phyloP scores from a whole-genome alignment of 2,888 invertebrate genomes.

The Agrotis segetum region DNA sequence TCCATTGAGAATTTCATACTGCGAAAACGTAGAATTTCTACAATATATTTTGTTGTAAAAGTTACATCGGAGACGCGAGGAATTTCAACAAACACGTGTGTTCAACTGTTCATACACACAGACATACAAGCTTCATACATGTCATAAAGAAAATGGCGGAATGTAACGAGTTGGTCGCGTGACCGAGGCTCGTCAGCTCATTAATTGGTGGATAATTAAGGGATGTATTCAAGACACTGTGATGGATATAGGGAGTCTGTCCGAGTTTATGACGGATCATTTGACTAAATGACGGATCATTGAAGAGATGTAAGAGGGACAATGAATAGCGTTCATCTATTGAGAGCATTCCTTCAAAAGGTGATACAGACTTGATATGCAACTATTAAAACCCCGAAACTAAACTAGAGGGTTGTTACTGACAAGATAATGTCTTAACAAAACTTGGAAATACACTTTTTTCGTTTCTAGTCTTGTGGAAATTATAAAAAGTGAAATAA shows the following conservation, averaged over 20 bases:
- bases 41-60: conserved; percentile 57
- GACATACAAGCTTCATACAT: conserved; percentile 7
- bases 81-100: conserved; percentile 36
- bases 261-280: conserved; percentile 29
- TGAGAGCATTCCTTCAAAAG: too few relatives aligned
- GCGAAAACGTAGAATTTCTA: conserved; percentile 21
- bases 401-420: too few relatives aligned
- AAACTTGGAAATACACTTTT: too few relatives aligned
- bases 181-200: conserved; percentile 21
- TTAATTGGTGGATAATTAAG: conserved; percentile 45
- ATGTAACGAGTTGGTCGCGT: conserved; percentile 48
- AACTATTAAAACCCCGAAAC: too few relatives aligned
- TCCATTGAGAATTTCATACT: not conserved
- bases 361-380: too few relatives aligned
- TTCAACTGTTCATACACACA: not conserved
- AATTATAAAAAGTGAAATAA: too few relatives aligned
- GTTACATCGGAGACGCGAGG: conserved; percentile 31
- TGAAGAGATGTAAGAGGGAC: conserved; percentile 18
- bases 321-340: not conserved
- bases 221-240: conserved; percentile 27
- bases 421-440: too few relatives aligned
- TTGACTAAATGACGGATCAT: conserved; percentile 22
- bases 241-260: conserved; percentile 8
- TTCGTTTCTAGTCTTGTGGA: too few relatives aligned
- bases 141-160: conserved; percentile 19